Conservation (phyloP, 92 coral and sea anemone species). For the Epizoanthus ramosus region DNA sequence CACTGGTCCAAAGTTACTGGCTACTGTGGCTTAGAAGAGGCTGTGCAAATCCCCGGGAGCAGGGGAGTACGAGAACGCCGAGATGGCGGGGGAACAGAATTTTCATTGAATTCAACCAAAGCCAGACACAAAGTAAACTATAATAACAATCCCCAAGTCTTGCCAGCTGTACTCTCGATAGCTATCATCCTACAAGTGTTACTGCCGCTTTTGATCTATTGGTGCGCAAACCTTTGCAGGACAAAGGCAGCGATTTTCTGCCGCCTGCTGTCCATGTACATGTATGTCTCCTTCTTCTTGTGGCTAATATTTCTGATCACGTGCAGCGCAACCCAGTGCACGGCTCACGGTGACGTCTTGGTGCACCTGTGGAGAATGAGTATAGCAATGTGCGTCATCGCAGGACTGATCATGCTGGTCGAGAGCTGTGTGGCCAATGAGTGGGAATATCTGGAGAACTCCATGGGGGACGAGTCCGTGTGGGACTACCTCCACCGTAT, state of each 20-base stretch:
- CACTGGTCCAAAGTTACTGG: conserved; percentile 30
- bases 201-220: conserved; percentile 42
- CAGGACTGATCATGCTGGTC: neutral
- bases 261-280: conserved; percentile 54
- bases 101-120: neutral
- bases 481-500: neutral
- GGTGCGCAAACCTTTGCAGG: conserved; percentile 52
- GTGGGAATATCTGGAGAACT: neutral
- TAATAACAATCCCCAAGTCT: conserved; percentile 56
- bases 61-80: neutral
- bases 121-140: conserved; percentile 5
- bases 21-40: neutral
- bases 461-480: neutral
- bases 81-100: neutral
- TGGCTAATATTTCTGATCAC: conserved; percentile 58
- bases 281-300: conserved; percentile 56
- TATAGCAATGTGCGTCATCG: neutral
- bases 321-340: conserved; percentile 48
- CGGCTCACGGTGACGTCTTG: conserved; percentile 44
- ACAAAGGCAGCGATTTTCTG: conserved; percentile 49
- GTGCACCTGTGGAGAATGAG: neutral
- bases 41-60: neutral
- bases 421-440: neutral
- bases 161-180: conserved; percentile 47
- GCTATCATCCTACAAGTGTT: conserved; percentile 51